Conservation (phyloP, 2,797 vertebrate species). For the Dromococcyx pavoninus region DNA sequence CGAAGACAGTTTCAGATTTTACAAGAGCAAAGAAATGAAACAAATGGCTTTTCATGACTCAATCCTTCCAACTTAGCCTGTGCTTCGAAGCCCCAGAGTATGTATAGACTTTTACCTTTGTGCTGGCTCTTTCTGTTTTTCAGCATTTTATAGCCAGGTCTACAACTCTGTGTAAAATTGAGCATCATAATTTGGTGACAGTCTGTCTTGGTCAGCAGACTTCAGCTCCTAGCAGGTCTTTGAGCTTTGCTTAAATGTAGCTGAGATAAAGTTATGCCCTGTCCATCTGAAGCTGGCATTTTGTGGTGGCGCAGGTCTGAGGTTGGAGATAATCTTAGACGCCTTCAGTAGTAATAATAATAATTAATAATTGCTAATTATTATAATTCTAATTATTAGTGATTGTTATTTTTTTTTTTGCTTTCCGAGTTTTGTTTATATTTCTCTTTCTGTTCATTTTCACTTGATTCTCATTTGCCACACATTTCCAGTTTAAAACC, state of each 20-base stretch:
- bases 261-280: background rate
- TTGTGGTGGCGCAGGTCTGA: background rate
- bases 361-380: no score
- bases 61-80: background rate
- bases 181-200: background rate
- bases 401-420: background rate
- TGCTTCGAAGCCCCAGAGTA: background rate
- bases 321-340: background rate
- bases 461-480: background rate
- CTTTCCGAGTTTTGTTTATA: background rate
- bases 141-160: background rate
- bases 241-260: background rate
- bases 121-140: background rate
- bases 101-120: background rate
- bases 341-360: background rate
- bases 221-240: background rate
- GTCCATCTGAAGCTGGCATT: background rate
- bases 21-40: constrained; percentile 28
- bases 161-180: background rate
- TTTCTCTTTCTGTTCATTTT: background rate
- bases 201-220: background rate
- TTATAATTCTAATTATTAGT: no score
- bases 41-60: background rate
- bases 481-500: background rate
- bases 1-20: constrained; percentile 24